These are phyloP conservation scores for Brachyhypopomus occidentalis DNA, from an alignment of 2,113 vertebrate species.

Conservation along the genomic window DNA sequence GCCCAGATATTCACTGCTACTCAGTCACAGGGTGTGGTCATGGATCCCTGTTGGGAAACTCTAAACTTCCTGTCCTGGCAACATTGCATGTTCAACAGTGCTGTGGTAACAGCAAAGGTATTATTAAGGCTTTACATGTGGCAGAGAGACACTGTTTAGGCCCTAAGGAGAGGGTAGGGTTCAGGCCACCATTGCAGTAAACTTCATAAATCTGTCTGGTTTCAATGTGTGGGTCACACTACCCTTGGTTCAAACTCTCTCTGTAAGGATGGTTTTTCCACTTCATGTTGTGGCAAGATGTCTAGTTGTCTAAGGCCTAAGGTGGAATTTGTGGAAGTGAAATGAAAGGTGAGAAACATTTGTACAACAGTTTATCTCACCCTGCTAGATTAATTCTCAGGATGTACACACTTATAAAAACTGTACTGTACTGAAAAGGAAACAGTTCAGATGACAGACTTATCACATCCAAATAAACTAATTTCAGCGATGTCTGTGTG, in stretches of 20 bases:
- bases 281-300: slow-evolving; percentile 24
- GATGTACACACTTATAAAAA: no score
- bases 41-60: slow-evolving; percentile 33
- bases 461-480: no score
- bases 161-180: not conserved
- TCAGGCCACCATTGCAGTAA: slow-evolving; percentile 7
- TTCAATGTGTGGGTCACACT: not conserved
- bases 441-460: no score
- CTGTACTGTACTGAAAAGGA: no score
- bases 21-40: slow-evolving; percentile 25
- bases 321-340: slow-evolving; percentile 2
- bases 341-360: not conserved
- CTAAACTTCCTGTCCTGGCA: not conserved
- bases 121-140: not conserved
- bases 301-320: slow-evolving; percentile 14
- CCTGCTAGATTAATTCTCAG: no score
- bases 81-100: not conserved
- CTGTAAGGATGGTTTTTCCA: not conserved
- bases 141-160: not conserved
- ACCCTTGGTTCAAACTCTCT: not conserved
- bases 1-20: slow-evolving; percentile 31
- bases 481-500: no score
- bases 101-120: not conserved
- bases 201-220: not conserved
- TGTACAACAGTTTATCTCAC: not conserved